Conservation (phyloP, 1,140 invertebrate genomes). For the Diorhabda elongata region DNA sequence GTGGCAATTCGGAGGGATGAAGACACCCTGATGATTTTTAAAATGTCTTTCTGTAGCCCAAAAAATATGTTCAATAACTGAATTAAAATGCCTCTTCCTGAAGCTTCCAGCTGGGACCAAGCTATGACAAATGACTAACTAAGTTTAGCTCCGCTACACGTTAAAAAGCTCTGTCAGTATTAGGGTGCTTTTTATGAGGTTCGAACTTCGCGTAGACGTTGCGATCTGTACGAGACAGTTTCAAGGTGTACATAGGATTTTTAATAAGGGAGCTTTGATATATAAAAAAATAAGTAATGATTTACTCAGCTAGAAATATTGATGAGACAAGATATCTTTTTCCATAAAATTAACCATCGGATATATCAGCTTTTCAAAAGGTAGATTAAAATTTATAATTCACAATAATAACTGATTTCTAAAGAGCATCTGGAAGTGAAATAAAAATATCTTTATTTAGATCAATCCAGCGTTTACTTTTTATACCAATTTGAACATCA, state of each 20-base stretch:
- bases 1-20: slow-evolving; percentile 11
- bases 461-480: too few species aligned
- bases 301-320: too few species aligned
- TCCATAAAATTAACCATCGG: too few species aligned
- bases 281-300: too few species aligned
- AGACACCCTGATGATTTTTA: slow-evolving; percentile 39
- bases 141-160: slow-evolving; percentile 32
- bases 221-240: neutral
- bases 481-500: too few species aligned
- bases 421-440: too few species aligned
- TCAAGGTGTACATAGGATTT: neutral
- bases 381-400: too few species aligned
- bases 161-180: slow-evolving; percentile 28
- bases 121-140: slow-evolving; percentile 38
- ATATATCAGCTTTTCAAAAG: too few species aligned
- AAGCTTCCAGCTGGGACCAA: slow-evolving; percentile 29
- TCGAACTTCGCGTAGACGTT: neutral
- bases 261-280: too few species aligned
- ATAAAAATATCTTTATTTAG: too few species aligned
- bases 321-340: too few species aligned
- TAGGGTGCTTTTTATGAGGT: slow-evolving; percentile 28
- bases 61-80: slow-evolving; percentile 43
- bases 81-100: slow-evolving; percentile 40
- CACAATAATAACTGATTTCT: too few species aligned
- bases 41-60: slow-evolving; percentile 37